phyloP scores from a whole-genome alignment of 2,797 vertebrate species.

The Heliangelus exortis region DNA sequence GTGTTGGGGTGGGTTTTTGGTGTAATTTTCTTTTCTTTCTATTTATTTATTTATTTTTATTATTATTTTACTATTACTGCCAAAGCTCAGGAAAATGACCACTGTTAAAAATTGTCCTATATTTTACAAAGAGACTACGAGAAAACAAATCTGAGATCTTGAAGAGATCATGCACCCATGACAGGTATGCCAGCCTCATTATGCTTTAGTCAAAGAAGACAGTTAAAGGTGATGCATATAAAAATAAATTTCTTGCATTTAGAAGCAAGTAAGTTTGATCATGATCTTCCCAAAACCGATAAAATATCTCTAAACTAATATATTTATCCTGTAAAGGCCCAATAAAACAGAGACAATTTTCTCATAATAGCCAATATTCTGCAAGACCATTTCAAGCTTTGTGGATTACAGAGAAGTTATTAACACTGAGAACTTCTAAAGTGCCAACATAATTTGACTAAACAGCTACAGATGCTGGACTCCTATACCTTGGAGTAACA shows the following conservation, averaged over 20 bases:
- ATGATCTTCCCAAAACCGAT: neutral
- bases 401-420: neutral
- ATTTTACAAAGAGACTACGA: neutral
- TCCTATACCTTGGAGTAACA: neutral
- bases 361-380: neutral
- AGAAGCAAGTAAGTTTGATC: neutral
- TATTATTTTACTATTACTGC: neutral
- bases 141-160: neutral
- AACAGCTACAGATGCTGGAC: neutral
- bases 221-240: neutral
- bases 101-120: neutral
- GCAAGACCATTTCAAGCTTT: neutral
- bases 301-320: neutral
- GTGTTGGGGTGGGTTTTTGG: no score
- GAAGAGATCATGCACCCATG: neutral
- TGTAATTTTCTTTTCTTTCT: no score
- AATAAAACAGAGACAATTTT: neutral
- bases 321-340: neutral
- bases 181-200: neutral
- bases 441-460: neutral
- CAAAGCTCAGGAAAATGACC: neutral
- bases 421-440: neutral
- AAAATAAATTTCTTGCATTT: neutral
- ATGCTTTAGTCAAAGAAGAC: neutral
- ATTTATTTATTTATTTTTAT: neutral